Conservation (phyloP, 1,140 invertebrate species). For the Scaptomyza montana region DNA sequence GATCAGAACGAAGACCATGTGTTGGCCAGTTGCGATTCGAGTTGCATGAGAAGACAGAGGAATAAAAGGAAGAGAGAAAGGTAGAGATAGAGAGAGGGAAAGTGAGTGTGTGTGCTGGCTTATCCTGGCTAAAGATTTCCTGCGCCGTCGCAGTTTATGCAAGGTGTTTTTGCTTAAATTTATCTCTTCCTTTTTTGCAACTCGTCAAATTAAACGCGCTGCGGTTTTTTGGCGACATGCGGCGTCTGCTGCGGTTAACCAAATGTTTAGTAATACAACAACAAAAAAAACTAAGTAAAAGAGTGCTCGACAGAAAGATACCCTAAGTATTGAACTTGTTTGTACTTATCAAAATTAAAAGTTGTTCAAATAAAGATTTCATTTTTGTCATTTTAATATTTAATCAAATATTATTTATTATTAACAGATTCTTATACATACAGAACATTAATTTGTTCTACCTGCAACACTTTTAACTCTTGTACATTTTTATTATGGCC, state of each 20-base stretch:
- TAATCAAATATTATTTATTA: too few species aligned
- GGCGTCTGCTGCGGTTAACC: slow-evolving; percentile 68
- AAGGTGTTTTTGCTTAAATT: slow-evolving; percentile 59
- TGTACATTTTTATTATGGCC: too few species aligned
- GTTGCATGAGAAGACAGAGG: slow-evolving; percentile 4
- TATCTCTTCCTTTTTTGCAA: slow-evolving; percentile 8
- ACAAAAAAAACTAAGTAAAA: background rate
- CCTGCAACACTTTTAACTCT: too few species aligned
- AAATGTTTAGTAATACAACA: slow-evolving; percentile 54
- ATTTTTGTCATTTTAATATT: too few species aligned
- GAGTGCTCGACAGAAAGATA: background rate
- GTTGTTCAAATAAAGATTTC: too few species aligned
- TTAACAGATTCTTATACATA: too few species aligned
- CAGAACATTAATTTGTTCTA: too few species aligned
- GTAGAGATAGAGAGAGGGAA: background rate
- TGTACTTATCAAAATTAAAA: too few species aligned
- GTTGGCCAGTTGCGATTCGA: slow-evolving; percentile 47
- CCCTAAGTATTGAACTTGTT: background rate
- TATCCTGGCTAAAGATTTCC: slow-evolving; percentile 26
- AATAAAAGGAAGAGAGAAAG: background rate
- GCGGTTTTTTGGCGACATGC: slow-evolving; percentile 69
- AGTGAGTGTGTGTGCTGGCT: background rate
- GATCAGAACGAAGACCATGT: slow-evolving; percentile 44
- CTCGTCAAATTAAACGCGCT: slow-evolving; percentile 79
- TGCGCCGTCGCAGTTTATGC: slow-evolving; percentile 18